Percentiles rank a stretch among this genome's conserved stretches.
Evolutionary conservation across 37 sponge, comb jelly and placozoan species (phyloP).

Genomic region (Theonella swinhoei): DNA sequence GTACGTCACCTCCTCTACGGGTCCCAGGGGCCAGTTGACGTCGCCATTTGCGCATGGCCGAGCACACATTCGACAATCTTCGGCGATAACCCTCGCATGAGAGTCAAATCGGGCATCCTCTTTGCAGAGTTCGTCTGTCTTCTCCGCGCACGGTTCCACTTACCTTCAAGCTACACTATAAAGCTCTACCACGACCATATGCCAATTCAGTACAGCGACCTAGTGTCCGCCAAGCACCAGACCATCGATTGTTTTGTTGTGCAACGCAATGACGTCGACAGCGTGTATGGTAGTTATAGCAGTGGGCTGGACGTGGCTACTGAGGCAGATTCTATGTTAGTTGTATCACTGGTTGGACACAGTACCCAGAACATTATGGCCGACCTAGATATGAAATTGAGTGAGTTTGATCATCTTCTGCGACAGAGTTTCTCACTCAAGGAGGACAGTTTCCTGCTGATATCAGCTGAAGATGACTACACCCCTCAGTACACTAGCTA

Average conservation of each 20-base stretch:
- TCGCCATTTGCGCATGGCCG: conserved; percentile 35
- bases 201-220: not conserved
- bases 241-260: conserved; percentile 41
- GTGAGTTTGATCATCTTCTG: conserved; percentile 37
- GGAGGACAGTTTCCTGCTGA: conserved; percentile 49
- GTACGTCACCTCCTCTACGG: conserved; percentile 20
- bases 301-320: conserved; percentile 23
- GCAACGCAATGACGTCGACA: not conserved
- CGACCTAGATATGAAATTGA: conserved; percentile 32
- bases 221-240: not conserved
- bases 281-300: not conserved
- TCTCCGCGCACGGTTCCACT: conserved; percentile 1
- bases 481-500: conserved; percentile 40
- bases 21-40: not conserved
- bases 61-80: not conserved
- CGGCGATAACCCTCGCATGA: not conserved
- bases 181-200: conserved; percentile 40
- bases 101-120: conserved; percentile 32
- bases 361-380: conserved; percentile 18
- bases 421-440: conserved; percentile 15
- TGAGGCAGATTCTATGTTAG: not conserved
- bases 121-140: conserved; percentile 40
- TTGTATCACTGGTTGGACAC: conserved; percentile 50
- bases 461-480: conserved; percentile 41
- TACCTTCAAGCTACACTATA: not conserved